Conservation (phyloP, 2,113 vertebrate genomes). For the Cebidichthys violaceus region DNA sequence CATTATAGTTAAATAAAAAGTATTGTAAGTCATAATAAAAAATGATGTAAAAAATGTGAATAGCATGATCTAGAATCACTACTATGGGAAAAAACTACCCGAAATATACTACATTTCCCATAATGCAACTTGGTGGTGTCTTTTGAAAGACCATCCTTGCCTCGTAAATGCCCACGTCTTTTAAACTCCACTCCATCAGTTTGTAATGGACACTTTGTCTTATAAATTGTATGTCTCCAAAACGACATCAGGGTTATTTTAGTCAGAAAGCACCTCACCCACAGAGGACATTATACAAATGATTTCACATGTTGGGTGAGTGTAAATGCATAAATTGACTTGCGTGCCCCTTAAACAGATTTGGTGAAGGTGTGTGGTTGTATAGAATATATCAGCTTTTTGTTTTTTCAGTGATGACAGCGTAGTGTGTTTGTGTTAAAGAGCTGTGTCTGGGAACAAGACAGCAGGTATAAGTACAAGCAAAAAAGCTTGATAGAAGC, state of each 20-base stretch:
- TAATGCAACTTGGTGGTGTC: too few relatives aligned
- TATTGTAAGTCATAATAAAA: too few relatives aligned
- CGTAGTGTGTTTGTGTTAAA: slow-evolving; percentile 8
- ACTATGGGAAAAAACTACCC: not conserved
- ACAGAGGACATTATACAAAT: not conserved
- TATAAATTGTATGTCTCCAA: not conserved
- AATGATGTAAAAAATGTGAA: too few relatives aligned
- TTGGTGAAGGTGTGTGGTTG: not conserved
- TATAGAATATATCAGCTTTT: not conserved
- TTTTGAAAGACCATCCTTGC: too few relatives aligned
- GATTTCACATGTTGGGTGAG: not conserved
- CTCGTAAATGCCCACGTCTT: too few relatives aligned
- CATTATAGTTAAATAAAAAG: too few relatives aligned
- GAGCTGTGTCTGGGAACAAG: not conserved
- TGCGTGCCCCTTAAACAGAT: not conserved
- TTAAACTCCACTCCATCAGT: not conserved
- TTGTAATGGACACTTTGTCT: not conserved
- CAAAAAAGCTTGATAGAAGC: not conserved
- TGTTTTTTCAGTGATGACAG: slow-evolving; percentile 2
- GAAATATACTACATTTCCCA: not conserved
- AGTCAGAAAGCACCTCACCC: not conserved
- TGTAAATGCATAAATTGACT: not conserved
- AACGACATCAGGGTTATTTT: not conserved
- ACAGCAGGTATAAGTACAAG: not conserved
- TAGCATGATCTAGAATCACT: not conserved